Conservation (phyloP, 2,888 invertebrate species). For the Acanthosepion lycidas region DNA sequence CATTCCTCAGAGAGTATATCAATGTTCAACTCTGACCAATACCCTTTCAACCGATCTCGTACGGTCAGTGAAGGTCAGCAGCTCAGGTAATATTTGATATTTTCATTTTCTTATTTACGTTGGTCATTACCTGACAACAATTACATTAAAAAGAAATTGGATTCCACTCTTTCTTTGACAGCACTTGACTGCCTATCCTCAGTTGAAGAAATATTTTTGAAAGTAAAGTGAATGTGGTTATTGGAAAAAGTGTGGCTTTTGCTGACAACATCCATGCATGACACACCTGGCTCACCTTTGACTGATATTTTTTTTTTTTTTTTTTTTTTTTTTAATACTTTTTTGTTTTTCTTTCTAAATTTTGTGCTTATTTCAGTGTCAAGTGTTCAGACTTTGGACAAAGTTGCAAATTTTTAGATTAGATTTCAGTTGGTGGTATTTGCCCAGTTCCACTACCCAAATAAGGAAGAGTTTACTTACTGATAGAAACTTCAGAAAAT, state of each 20-base stretch:
- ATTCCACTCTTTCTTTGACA: no score
- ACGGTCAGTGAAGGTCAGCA: slow-evolving; percentile 80
- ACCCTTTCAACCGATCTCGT: slow-evolving; percentile 81
- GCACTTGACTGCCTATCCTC: no score
- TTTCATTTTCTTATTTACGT: background rate
- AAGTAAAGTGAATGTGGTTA: background rate
- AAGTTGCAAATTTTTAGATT: background rate
- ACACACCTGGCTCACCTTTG: background rate
- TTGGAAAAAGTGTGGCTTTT: background rate
- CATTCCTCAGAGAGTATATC: slow-evolving; percentile 45
- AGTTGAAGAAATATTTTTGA: background rate
- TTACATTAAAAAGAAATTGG: no score
- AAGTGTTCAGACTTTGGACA: background rate
- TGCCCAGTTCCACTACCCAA: background rate
- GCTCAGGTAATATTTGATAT: slow-evolving; percentile 54
- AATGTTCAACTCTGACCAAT: slow-evolving; percentile 50
- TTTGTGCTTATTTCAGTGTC: background rate
- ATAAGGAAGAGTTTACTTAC: background rate
- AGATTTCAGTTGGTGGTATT: background rate
- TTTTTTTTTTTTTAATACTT: background rate
- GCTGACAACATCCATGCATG: background rate
- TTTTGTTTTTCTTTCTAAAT: background rate
- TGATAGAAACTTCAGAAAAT: background rate
- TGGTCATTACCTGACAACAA: background rate
- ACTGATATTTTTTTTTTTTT: background rate